Base-by-base conservation (phyloP, 2,113 vertebrate species). In the Stomatorhinus ivindoensis region DNA sequence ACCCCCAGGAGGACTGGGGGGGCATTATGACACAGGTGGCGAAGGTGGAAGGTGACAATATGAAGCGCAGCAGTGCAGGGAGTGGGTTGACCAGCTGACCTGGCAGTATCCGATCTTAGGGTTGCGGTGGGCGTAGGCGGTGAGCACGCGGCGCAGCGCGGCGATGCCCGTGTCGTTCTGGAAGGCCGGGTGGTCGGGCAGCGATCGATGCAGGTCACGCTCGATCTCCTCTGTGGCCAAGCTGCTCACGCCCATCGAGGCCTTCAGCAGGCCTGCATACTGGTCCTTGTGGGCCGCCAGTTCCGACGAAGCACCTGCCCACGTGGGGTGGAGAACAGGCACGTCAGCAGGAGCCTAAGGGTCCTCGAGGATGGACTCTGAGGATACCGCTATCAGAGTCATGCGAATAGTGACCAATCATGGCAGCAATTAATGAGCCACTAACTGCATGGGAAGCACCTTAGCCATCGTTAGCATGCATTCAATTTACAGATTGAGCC, bases 51-150 rank as follows among this genome's bases (percentile, higher is more conserved):
- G 76, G 35, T 82, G 76, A 44, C 5, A 17, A 13, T 44, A 39
- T 44, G 35, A 46, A 24, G 44, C 0, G 35, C 27, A 46, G 42
- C 21, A 10, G 61, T 53, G 44, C 2, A 27, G 39, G 5, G 21
- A 31, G 35, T 11, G 27, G 24, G 84, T 5, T 27, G 46, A 27
- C n/a, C 47, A 5, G 47, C 48, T 53, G 91, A 98, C 98, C 97
- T 99, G 98, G 93, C 98, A 99, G 95, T 99, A 99, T 58, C 98
- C 98, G 17, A 99, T 99, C 92, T 95, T 96, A n/a, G 98, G 98
- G 94, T 99, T 99, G 90, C 97, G 96, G 92, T 97, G 95, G 0
- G 98, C 98, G 0, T 99, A 99, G 0, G 98, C 97, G 0, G 98
- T 99, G 89, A 99, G 97, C 46, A 99, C 98, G 1, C 98, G 95